phyloP scores from a whole-genome alignment of 2,113 vertebrate genomes.

The Perca flavescens region DNA sequence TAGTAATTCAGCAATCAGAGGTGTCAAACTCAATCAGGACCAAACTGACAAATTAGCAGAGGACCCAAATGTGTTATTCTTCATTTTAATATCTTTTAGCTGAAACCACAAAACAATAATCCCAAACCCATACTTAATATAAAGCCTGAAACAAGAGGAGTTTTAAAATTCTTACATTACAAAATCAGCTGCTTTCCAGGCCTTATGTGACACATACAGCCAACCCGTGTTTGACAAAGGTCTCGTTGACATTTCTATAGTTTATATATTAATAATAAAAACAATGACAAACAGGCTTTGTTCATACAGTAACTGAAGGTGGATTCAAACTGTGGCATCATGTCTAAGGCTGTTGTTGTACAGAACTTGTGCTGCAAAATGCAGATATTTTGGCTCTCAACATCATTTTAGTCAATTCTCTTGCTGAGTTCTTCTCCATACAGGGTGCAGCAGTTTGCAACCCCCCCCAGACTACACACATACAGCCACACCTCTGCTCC shows the following conservation, averaged over 20 bases:
- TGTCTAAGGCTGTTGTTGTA: neutral
- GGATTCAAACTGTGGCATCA: neutral
- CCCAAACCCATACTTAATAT: neutral
- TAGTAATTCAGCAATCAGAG: conserved; percentile 11
- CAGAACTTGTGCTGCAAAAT: neutral
- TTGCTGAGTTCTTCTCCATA: neutral
- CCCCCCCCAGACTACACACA: neutral
- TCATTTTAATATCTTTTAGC: conserved; percentile 13
- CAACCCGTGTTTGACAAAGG: neutral
- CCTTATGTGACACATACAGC: neutral
- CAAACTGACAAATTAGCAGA: conserved; percentile 12
- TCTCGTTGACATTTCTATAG: too few relatives aligned
- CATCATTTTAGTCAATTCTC: neutral
- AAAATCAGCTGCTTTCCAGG: neutral
- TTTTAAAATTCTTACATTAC: neutral
- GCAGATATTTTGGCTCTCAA: neutral
- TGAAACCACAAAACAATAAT: conserved; percentile 18
- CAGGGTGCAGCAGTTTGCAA: too few relatives aligned
- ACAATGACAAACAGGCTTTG: neutral
- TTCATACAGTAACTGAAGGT: neutral
- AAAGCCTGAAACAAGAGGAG: neutral
- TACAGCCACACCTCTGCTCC: neutral
- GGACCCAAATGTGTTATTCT: conserved; percentile 10
- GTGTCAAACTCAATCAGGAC: conserved; percentile 47
- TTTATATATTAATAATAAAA: neutral